Percentiles rank a stretch among this genome's conserved stretches.
phyloP scores from a whole-genome alignment of 2,888 invertebrate species.

The Nephrotoma flavescens region DNA sequence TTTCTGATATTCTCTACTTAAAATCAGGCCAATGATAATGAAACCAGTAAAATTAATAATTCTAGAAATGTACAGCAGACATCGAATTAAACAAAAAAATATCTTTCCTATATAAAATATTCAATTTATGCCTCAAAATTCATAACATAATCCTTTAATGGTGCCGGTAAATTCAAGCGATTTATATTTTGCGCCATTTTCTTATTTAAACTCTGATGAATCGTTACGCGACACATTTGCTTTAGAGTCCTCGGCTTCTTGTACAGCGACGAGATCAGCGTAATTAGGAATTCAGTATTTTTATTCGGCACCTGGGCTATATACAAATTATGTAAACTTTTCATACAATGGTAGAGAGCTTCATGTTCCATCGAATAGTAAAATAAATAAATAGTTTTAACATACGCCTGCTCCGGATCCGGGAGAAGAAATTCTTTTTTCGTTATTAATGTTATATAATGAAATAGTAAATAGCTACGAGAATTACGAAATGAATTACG shows the following conservation, averaged over 20 bases:
- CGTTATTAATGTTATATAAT: slow-evolving; percentile 54
- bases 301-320: slow-evolving; percentile 46
- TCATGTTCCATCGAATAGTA: slow-evolving; percentile 52
- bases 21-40: no score
- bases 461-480: slow-evolving; percentile 42
- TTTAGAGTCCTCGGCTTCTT: slow-evolving; percentile 54
- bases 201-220: slow-evolving; percentile 48
- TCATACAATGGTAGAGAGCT: slow-evolving; percentile 51
- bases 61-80: neutral
- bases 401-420: slow-evolving; percentile 46
- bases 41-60: no score
- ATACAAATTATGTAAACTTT: slow-evolving; percentile 47
- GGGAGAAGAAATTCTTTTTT: slow-evolving; percentile 46
- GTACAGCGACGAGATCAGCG: slow-evolving; percentile 45
- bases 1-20: no score
- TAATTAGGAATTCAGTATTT: slow-evolving; percentile 45
- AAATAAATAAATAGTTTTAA: slow-evolving; percentile 48
- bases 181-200: slow-evolving; percentile 48
- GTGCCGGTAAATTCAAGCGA: slow-evolving; percentile 50
- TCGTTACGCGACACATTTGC: slow-evolving; percentile 52
- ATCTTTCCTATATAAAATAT: neutral
- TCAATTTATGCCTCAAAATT: slow-evolving; percentile 40
- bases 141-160: slow-evolving; percentile 52
- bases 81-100: neutral
- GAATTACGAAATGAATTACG: slow-evolving; percentile 33